Evolutionary conservation across 1,140 invertebrate genomes (phyloP).

Genomic region (Bombus consobrinus): DNA sequence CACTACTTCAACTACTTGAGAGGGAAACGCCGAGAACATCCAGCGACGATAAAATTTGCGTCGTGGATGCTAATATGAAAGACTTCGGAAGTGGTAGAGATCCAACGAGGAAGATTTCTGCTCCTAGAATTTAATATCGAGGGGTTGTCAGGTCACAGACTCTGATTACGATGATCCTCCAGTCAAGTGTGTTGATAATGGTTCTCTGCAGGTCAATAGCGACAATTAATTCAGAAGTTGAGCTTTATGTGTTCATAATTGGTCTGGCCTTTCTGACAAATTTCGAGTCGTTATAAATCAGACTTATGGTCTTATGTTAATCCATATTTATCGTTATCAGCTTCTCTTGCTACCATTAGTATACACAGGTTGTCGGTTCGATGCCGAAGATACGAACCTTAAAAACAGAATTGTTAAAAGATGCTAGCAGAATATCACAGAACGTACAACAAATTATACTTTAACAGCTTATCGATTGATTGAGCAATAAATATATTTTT

Average conservation of each 20-base stretch:
- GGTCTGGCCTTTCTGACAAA: not conserved
- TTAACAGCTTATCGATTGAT: too few relatives aligned
- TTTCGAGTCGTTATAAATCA: not conserved
- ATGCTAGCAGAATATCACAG: too few relatives aligned
- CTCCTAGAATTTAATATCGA: not conserved
- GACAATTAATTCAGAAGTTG: not conserved
- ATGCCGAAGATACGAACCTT: not conserved
- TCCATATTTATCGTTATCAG: not conserved
- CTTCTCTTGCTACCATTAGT: not conserved
- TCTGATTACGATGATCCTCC: not conserved
- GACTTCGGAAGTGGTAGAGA: not conserved
- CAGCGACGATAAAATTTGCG: not conserved
- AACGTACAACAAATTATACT: too few relatives aligned
- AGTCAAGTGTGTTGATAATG: not conserved
- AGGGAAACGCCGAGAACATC: not conserved
- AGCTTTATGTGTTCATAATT: not conserved
- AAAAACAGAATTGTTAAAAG: too few relatives aligned
- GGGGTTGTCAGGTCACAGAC: not conserved
- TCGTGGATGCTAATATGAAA: not conserved
- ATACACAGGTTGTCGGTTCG: not conserved
- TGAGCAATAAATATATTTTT: too few relatives aligned
- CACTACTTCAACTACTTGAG: not conserved
- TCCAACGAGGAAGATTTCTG: not conserved
- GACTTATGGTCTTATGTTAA: not conserved
- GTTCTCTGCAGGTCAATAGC: not conserved